These are phyloP conservation scores for Bucco capensis DNA, from an alignment of 2,113 vertebrate genomes.

Conservation along the genomic window DNA sequence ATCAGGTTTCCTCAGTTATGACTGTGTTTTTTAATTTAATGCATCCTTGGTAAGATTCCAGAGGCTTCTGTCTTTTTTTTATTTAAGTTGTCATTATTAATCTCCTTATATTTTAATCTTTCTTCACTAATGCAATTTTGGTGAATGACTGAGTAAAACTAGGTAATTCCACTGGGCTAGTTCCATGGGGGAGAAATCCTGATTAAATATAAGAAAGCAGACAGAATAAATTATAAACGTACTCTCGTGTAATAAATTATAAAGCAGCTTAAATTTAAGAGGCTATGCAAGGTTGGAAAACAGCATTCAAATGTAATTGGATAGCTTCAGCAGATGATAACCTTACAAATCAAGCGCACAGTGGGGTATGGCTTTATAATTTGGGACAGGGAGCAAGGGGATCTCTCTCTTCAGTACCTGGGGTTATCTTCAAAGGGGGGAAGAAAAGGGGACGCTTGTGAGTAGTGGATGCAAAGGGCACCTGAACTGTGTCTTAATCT, in stretches of 20 bases:
- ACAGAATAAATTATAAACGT: neutral
- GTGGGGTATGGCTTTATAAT: neutral
- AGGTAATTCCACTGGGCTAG: neutral
- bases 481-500: slow-evolving; percentile 24
- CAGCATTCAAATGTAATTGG: neutral
- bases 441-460: neutral
- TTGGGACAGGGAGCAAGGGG: neutral
- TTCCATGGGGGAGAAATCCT: neutral
- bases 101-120: neutral
- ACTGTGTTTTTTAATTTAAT: neutral
- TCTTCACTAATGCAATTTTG: neutral
- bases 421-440: neutral
- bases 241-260: neutral
- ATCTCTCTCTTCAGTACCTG: neutral
- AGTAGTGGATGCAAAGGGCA: neutral
- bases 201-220: neutral
- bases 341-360: neutral
- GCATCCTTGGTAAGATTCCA: neutral
- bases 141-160: neutral
- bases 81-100: neutral
- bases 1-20: neutral
- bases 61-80: neutral
- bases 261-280: neutral
- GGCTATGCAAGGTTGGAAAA: neutral
- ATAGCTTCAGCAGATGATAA: neutral